Evolutionary conservation across 1,140 invertebrate genomes (phyloP).

Genomic region (Aphaenogaster ashmeadi): DNA sequence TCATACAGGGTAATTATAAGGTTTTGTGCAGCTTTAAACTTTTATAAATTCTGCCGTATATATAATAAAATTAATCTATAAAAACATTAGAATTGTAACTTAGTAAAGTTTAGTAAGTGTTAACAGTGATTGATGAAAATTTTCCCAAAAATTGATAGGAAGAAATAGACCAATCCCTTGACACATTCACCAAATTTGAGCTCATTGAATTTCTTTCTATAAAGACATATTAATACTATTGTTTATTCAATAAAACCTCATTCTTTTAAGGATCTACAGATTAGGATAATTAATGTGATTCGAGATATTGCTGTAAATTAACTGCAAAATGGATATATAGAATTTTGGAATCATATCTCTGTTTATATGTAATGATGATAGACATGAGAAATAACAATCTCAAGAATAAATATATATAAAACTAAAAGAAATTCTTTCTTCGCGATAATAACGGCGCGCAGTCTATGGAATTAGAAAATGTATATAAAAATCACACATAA

Average conservation of each 20-base stretch:
- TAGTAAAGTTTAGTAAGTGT: neutral
- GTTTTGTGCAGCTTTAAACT: neutral
- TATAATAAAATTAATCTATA: slow-evolving; percentile 18
- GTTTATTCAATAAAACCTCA: neutral
- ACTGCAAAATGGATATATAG: neutral
- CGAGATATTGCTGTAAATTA: neutral
- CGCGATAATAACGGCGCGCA: too few relatives aligned
- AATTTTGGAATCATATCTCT: neutral
- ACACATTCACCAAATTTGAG: neutral
- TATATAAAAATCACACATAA: too few relatives aligned
- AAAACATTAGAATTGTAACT: neutral
- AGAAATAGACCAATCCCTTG: neutral
- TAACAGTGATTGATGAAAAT: neutral
- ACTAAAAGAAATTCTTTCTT: neutral
- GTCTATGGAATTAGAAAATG: too few relatives aligned
- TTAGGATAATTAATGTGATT: neutral
- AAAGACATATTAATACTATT: neutral
- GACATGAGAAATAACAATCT: neutral
- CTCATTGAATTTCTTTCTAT: neutral
- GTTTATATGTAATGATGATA: neutral
- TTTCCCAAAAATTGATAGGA: neutral
- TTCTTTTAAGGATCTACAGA: neutral
- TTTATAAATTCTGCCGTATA: neutral
- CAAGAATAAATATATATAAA: neutral
- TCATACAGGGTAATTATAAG: neutral